Percentiles rank a stretch among this genome's conserved stretches.
These are phyloP conservation scores for Tautogolabrus adspersus DNA, from an alignment of 2,113 vertebrate genomes.

Conservation along the genomic window DNA sequence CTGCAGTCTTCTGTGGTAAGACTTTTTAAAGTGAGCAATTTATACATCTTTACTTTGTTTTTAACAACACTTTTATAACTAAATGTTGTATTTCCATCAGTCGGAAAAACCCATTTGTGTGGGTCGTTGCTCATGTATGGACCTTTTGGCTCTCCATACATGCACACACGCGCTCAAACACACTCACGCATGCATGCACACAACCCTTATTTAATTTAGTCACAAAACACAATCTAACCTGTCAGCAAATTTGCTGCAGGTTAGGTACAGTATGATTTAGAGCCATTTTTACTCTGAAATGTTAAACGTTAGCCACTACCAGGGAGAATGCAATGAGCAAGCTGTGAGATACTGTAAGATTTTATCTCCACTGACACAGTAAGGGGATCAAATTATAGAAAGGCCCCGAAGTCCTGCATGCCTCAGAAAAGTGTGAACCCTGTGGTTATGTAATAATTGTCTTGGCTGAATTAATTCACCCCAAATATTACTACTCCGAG, in stretches of 20 bases:
- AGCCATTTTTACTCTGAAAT: conserved; percentile 11
- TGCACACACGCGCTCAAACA: background rate
- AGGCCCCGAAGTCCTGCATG: conserved; percentile 59
- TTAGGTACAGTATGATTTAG: conserved; percentile 44
- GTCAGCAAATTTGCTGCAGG: conserved; percentile 29
- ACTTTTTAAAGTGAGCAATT: too few relatives aligned
- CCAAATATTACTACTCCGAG: conserved; percentile 21
- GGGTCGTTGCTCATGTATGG: too few relatives aligned
- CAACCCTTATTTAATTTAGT: conserved; percentile 45
- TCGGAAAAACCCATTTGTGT: too few relatives aligned
- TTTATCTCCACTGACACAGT: conserved; percentile 58
- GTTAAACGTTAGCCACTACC: conserved; percentile 23
- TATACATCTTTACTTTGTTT: too few relatives aligned
- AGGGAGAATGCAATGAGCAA: conserved; percentile 15
- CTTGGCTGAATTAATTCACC: conserved; percentile 37
- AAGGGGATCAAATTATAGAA: conserved; percentile 59
- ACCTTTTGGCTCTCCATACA: too few relatives aligned
- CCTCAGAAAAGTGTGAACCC: conserved; percentile 56
- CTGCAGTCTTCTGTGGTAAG: too few relatives aligned
- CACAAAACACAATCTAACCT: conserved; percentile 43
- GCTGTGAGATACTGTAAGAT: conserved; percentile 35
- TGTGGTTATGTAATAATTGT: conserved; percentile 71
- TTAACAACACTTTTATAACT: too few relatives aligned
- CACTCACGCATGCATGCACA: conserved; percentile 10
- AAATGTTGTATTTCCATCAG: too few relatives aligned